These are phyloP conservation scores for Periphyllus acericola DNA, from an alignment of 2,888 invertebrate genomes.

Conservation along the genomic window DNA sequence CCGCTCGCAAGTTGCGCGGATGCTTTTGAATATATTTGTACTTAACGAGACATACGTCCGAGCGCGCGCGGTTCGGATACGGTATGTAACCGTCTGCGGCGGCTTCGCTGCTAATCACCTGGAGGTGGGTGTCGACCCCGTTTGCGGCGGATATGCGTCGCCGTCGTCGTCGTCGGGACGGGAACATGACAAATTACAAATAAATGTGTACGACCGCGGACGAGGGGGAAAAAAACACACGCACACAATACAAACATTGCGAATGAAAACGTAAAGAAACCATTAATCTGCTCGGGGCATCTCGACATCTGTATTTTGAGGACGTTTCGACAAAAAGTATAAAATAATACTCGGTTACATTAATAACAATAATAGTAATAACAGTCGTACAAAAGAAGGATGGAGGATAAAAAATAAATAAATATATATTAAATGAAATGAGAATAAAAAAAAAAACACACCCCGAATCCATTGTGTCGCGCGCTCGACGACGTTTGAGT, in stretches of 20 bases:
- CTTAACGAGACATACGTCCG: slow-evolving; percentile 25
- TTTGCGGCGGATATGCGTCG: slow-evolving; percentile 11
- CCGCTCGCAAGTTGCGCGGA: not conserved
- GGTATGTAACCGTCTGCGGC: not conserved
- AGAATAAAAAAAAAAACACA: too few species aligned
- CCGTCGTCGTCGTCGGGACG: not conserved
- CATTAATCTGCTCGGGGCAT: slow-evolving; percentile 49
- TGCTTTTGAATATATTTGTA: not conserved
- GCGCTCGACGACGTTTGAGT: too few species aligned
- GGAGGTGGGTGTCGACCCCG: slow-evolving; percentile 24
- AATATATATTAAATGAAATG: not conserved
- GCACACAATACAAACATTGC: slow-evolving; percentile 5
- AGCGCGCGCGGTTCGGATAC: not conserved
- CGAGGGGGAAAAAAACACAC: not conserved
- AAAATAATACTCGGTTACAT: slow-evolving; percentile 55
- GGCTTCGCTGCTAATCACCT: slow-evolving; percentile 36
- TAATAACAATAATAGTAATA: slow-evolving; percentile 39
- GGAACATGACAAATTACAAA: slow-evolving; percentile 54
- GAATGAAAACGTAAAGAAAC: slow-evolving; percentile 7
- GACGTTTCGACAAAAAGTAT: slow-evolving; percentile 54
- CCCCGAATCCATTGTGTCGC: too few species aligned
- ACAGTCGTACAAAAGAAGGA: not conserved
- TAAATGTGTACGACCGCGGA: slow-evolving; percentile 10
- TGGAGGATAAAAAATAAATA: not conserved
- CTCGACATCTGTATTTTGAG: slow-evolving; percentile 47